Evolutionary conservation across 1,140 invertebrate species (phyloP), one percentile per base, ranked within the genome.

Genomic region (Chironomus striatipennis): DNA sequence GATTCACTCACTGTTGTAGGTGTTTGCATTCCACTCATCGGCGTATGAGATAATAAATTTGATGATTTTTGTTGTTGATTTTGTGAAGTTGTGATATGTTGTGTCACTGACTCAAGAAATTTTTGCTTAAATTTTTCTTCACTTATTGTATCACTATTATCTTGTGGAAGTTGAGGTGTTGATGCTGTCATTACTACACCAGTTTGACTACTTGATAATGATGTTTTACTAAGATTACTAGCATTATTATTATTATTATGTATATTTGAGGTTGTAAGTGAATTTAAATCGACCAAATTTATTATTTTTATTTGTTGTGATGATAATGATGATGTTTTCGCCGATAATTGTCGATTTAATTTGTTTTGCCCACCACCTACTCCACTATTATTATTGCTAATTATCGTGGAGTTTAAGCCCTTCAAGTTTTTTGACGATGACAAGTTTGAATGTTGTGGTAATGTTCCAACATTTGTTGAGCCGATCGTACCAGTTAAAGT

Each of bases 111-210:
- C 77, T 89, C 87, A 42, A 87, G 76, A 15, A 87, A 77, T 72
- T 87, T 84, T 76, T 88, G 87, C 75, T 88, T 88, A n/a, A 88
- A 85, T 77, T 87, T 87, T 12, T 86, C 86, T 78, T 88, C 87
- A 15, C 47, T 73, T 57, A 86, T 86, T 15, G 88, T 83, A 24
- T 84, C 84, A 12, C 84, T 81, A 18, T 85, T 83, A 0, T 81
- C 83, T 9, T 84, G 82, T 0, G 84, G 83, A 20, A 84, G 42
- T 21, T 74, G 73, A 21, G 73, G 9, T 15, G 47, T 57, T 57
- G 73, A 9, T 18, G 43, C 6, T 15, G 42, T 34, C 10, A n/a
- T 9, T 9, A 73, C 34, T 15, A 3, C 10, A 7, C 34, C 1
- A 24, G 9, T 8, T 34, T 34, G 24, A 34, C n/a, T 57, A n/a